These are phyloP conservation scores for Hippocampus comes DNA, from an alignment of 2,113 vertebrate genomes.

Conservation along the genomic window DNA sequence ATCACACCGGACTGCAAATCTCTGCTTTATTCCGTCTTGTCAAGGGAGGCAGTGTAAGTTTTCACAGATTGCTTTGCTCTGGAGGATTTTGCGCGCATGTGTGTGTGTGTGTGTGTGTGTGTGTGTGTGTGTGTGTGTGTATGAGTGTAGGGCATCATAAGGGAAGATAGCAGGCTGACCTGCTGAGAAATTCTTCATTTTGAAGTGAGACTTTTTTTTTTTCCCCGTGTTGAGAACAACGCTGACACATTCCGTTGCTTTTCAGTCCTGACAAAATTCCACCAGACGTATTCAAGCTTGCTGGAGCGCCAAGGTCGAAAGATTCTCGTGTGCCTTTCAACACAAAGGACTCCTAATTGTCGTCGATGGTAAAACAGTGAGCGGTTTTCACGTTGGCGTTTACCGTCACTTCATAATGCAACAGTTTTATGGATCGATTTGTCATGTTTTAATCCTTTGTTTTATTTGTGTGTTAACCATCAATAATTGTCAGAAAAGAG, in stretches of 20 bases:
- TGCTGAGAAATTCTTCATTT: slow-evolving; percentile 20
- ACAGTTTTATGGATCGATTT: too few relatives aligned
- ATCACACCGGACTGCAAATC: slow-evolving; percentile 24
- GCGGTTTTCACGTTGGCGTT: too few relatives aligned
- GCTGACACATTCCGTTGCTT: neutral
- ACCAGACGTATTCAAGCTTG: neutral
- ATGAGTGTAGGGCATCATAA: neutral
- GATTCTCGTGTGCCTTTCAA: too few relatives aligned
- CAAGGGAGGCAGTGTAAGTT: slow-evolving; percentile 3
- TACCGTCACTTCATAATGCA: too few relatives aligned
- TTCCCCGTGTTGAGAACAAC: slow-evolving; percentile 13
- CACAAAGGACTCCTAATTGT: too few relatives aligned
- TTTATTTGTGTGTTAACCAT: too few relatives aligned
- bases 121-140: neutral
- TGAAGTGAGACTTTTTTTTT: slow-evolving; percentile 16
- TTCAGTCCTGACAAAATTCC: slow-evolving; percentile 11
- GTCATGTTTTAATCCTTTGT: too few relatives aligned
- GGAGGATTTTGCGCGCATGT: neutral
- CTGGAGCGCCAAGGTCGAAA: neutral
- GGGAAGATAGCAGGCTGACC: slow-evolving; percentile 20
- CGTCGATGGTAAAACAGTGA: too few relatives aligned
- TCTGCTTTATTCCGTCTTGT: slow-evolving; percentile 7
- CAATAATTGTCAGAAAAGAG: too few relatives aligned
- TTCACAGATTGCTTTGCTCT: slow-evolving; percentile 15
- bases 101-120: neutral